Percentiles rank a stretch among this genome's conserved stretches.
phyloP scores from a whole-genome alignment of 2,113 vertebrate genomes.

The Ctenodactylus gundi region DNA sequence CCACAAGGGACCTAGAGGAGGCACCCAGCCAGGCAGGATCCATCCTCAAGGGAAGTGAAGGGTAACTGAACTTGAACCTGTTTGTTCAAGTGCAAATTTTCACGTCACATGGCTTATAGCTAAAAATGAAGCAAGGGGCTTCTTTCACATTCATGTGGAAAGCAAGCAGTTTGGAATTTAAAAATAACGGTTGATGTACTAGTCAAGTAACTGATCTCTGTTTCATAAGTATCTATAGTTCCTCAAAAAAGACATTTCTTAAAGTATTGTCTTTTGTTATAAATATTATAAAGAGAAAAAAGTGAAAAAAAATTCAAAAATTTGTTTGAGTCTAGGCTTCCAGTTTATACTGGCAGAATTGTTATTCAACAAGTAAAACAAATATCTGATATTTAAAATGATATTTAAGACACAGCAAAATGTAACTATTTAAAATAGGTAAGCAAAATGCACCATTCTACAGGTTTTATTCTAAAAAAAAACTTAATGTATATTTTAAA shows the following conservation, averaged over 20 bases:
- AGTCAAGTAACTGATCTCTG: background rate
- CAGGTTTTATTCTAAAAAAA: background rate
- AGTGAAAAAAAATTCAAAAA: background rate
- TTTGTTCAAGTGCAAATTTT: background rate
- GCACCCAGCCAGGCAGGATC: background rate
- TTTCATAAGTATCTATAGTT: background rate
- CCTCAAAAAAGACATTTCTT: background rate
- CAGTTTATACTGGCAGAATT: background rate
- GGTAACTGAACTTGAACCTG: background rate
- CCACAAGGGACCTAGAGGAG: background rate
- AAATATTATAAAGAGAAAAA: conserved; percentile 10
- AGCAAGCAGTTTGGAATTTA: conserved; percentile 13
- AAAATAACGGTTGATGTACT: conserved; percentile 43
- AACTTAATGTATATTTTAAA: background rate
- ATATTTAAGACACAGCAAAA: conserved; percentile 4
- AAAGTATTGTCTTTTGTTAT: background rate
- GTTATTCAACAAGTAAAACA: background rate
- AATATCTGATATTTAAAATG: background rate
- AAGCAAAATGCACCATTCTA: background rate
- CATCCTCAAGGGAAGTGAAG: too few species aligned
- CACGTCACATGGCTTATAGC: background rate
- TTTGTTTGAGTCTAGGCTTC: background rate
- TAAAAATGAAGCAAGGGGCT: accelerated
- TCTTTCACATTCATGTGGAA: background rate
- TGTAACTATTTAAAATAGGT: conserved; percentile 5